These are phyloP conservation scores for Meliscaeva auricollis DNA, from an alignment of 2,888 invertebrate species.

Conservation along the genomic window DNA sequence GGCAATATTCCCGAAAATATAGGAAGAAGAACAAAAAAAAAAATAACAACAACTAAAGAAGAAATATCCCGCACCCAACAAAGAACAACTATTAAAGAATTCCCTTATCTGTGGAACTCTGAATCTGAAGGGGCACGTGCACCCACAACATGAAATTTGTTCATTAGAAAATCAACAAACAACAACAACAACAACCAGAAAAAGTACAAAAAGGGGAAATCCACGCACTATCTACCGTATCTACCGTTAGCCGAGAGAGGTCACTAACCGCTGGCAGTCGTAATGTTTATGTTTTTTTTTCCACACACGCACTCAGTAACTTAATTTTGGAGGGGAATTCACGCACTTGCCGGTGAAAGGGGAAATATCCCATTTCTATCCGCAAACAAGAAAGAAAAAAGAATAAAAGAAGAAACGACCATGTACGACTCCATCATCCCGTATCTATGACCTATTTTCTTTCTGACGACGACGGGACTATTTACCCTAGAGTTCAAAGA, in stretches of 20 bases:
- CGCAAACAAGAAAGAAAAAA: not conserved
- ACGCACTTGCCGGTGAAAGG: conserved; percentile 64
- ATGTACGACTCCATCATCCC: conserved; percentile 54
- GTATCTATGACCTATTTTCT: conserved; percentile 81
- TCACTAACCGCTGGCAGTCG: conserved; percentile 68
- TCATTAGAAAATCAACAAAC: conserved; percentile 33
- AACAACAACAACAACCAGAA: conserved; percentile 2
- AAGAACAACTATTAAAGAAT: not conserved
- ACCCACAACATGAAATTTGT: conserved; percentile 71
- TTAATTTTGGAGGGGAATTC: conserved; percentile 41
- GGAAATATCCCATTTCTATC: conserved; percentile 51
- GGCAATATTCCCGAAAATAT: conserved; percentile 44
- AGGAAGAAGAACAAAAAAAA: conserved; percentile 6
- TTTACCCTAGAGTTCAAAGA: conserved; percentile 81
- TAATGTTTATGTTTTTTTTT: conserved; percentile 47
- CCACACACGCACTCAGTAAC: conserved; percentile 18
- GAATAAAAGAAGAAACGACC: conserved; percentile 19
- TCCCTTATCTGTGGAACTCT: conserved; percentile 45
- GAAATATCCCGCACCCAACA: conserved; percentile 45
- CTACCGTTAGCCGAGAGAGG: conserved; percentile 65
- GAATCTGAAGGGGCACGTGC: conserved; percentile 25
- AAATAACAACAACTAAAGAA: not conserved
- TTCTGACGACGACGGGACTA: conserved; percentile 77
- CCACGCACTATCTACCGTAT: conserved; percentile 52
- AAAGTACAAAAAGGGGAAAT: conserved; percentile 47